These are phyloP conservation scores for Urocynchramus pylzowi DNA, from an alignment of 2,113 vertebrate species.

Conservation along the genomic window DNA sequence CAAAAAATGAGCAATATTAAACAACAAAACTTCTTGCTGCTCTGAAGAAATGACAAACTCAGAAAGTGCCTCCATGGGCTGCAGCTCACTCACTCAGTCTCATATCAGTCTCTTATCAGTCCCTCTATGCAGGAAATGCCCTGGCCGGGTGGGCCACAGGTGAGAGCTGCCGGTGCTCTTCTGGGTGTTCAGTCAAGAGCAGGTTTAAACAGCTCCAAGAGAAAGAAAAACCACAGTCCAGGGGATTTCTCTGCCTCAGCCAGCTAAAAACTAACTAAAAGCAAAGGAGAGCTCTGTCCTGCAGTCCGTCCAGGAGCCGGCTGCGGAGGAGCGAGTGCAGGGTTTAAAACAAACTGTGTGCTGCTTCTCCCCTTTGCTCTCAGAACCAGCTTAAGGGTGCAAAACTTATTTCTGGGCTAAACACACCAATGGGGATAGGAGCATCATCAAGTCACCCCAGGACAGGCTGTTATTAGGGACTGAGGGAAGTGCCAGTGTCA, in stretches of 20 bases:
- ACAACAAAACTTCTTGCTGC: neutral
- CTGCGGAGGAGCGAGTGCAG: neutral
- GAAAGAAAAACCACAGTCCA: neutral
- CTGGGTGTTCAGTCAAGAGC: neutral
- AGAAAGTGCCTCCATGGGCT: neutral
- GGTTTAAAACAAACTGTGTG: neutral
- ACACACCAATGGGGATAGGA: neutral
- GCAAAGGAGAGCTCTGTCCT: neutral
- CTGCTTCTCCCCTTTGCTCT: neutral
- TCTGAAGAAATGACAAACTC: neutral
- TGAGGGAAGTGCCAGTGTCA: neutral
- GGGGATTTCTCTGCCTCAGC: neutral
- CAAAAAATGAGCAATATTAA: neutral
- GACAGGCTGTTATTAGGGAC: neutral
- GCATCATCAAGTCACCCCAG: neutral
- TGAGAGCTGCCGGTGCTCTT: neutral
- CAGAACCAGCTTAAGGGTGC: neutral
- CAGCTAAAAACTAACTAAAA: neutral
- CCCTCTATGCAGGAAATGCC: neutral
- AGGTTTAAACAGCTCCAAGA: neutral
- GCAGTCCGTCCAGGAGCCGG: neutral
- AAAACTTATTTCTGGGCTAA: neutral
- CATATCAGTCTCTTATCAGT: neutral
- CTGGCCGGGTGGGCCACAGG: neutral
- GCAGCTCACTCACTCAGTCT: neutral